Percentiles rank a stretch among this genome's conserved stretches.
Evolutionary conservation across 2,113 vertebrate genomes (phyloP).

Genomic region (Atrichornis clamosus): DNA sequence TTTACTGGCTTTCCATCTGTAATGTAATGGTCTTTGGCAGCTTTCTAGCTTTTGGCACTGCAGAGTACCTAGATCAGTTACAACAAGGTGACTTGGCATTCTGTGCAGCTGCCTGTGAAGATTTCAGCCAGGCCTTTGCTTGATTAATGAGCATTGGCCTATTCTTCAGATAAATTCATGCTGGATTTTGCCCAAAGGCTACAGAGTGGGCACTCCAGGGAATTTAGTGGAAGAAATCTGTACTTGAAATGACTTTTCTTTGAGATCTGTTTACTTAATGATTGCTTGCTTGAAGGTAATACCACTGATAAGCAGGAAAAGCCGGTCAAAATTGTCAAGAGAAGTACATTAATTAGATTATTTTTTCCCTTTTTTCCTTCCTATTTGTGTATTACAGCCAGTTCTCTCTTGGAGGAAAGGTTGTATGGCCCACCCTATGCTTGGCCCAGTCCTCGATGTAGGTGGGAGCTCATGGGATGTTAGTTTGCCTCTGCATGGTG

Average conservation of each 20-base stretch:
- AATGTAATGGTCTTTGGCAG: slow-evolving; percentile 2
- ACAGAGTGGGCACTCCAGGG: slow-evolving; percentile 10
- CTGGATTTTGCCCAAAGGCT: slow-evolving; percentile 56
- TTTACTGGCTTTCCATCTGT: not conserved
- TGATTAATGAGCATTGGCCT: slow-evolving; percentile 66
- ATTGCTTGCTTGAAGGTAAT: slow-evolving; percentile 62
- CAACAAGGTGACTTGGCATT: slow-evolving; percentile 29
- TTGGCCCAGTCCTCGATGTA: not conserved
- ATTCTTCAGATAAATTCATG: slow-evolving; percentile 57
- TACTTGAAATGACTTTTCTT: slow-evolving; percentile 60
- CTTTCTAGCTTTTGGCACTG: slow-evolving; percentile 18
- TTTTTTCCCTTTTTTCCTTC: not conserved
- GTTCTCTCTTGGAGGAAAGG: not conserved
- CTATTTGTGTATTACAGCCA: not conserved
- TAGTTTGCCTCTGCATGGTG: not conserved
- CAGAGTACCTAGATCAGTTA: slow-evolving; percentile 8
- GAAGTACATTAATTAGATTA: not conserved
- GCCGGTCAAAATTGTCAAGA: not conserved
- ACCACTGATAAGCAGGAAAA: slow-evolving; percentile 34
- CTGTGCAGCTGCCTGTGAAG: slow-evolving; percentile 20
- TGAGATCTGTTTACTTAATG: slow-evolving; percentile 63
- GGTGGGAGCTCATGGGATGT: not conserved
- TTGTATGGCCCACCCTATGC: not conserved
- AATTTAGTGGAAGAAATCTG: slow-evolving; percentile 30
- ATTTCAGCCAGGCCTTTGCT: slow-evolving; percentile 41